Base-by-base conservation (phyloP, 2,797 vertebrate species). In the Catharus ustulatus region DNA sequence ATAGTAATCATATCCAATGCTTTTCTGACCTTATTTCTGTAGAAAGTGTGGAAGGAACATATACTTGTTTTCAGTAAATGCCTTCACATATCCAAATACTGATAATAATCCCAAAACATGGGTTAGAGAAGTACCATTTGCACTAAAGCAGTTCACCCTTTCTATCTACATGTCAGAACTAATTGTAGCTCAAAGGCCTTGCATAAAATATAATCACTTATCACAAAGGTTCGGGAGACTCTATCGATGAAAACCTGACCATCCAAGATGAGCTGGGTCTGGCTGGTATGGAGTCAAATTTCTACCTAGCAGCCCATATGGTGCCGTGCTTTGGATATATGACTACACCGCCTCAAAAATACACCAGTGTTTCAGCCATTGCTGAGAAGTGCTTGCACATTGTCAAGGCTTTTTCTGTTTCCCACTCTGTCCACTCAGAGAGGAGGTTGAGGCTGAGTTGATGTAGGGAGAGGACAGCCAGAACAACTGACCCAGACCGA, bases 271-370 rank as follows among this genome's bases (percentile, higher is more conserved):
- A 67, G 19, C 15, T 62, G 52, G 1, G 1, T 46, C 64, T 77
- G 66, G 2, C 16, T 49, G 21, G 6, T 3, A 4, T 29, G 26
- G 23, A 66, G 20, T 58, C 55, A 49, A 5, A 14, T 29, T 77
- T 74, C 36, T 36, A n/a, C 10, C 6, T 1, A 62, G 43, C 0
- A 1, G 10, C 8, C 38, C 9, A 8, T 5, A 57, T 2, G 3
- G 15, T 26, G 24, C 24, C 15, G 0, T n/a, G 17, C 11, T 63
- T 55, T 59, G 22, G 36, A 67, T 4, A 20, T 43, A 6, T 46
- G 11, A 51, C 19, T 59, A 13, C 24, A 43, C 7, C 11, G 63
- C 8, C 40, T 81, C 2, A 10, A 2, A 16, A 51, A 55, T 1
- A 19, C 21, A 26, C 13, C 18, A 29, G 26, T 18, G 18, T 29